Evolutionary conservation across 2,888 invertebrate species (phyloP).

Genomic region (Lasioglossum marginatum): DNA sequence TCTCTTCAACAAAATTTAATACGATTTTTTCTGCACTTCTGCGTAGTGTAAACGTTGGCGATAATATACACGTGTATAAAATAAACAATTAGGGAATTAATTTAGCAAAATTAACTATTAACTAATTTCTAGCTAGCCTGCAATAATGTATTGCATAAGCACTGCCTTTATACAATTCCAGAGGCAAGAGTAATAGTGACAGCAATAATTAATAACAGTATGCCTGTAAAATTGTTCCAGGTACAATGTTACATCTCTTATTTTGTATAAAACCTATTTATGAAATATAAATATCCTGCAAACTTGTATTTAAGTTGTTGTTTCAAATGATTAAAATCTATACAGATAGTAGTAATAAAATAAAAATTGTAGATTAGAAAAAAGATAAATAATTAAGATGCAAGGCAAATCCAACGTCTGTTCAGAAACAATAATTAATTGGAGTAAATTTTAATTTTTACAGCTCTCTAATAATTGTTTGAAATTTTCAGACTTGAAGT

Average conservation of each 20-base stretch:
- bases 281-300: background rate
- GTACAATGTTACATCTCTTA: conserved; percentile 9
- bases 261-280: conserved; percentile 12
- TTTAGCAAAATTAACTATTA: conserved; percentile 14
- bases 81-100: background rate
- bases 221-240: conserved; percentile 2
- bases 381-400: background rate
- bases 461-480: background rate
- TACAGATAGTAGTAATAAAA: background rate
- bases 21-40: background rate
- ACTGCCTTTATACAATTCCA: conserved; percentile 18
- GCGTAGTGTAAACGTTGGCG: background rate
- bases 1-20: background rate
- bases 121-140: background rate
- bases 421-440: background rate
- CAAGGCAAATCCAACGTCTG: background rate
- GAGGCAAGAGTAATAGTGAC: conserved; percentile 2
- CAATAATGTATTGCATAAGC: conserved; percentile 13
- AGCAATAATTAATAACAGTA: conserved; percentile 10
- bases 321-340: background rate
- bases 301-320: background rate
- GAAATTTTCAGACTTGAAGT: background rate
- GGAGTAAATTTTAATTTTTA: background rate
- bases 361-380: background rate
- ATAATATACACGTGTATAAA: background rate